Conservation (phyloP, 2,797 vertebrate species). For the Sebastes nivosus region DNA sequence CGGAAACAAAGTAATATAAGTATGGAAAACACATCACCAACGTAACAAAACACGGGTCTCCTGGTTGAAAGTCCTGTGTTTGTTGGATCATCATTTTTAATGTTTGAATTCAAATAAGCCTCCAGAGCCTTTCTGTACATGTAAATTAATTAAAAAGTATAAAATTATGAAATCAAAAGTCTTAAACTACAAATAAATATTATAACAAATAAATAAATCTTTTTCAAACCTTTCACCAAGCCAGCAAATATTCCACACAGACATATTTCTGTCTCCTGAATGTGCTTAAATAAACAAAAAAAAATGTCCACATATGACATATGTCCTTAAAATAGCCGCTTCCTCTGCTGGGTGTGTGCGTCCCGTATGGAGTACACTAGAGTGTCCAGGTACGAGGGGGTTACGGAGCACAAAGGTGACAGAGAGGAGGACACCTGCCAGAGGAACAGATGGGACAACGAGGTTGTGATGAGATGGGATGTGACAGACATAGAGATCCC, state of each 20-base stretch:
- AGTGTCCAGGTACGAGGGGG: slow-evolving; percentile 28
- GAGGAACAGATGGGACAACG: slow-evolving; percentile 62
- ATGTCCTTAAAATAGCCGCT: slow-evolving; percentile 43
- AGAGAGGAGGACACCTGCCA: slow-evolving; percentile 57
- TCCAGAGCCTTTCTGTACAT: neutral
- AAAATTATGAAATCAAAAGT: neutral
- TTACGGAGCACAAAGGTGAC: slow-evolving; percentile 34
- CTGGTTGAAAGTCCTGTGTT: no score
- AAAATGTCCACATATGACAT: neutral
- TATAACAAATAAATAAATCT: neutral
- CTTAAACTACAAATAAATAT: neutral
- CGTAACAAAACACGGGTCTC: no score
- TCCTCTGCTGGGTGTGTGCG: slow-evolving; percentile 17
- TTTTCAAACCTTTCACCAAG: neutral
- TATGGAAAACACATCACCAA: no score
- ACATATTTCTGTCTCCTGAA: neutral
- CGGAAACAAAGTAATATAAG: no score
- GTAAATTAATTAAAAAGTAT: neutral
- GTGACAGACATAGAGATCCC: slow-evolving; percentile 59
- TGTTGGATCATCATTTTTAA: neutral
- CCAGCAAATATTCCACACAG: neutral
- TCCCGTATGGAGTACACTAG: slow-evolving; percentile 25
- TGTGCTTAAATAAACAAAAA: neutral
- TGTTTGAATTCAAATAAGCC: neutral
- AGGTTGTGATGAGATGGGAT: slow-evolving; percentile 60